Evolutionary conservation across 2,888 invertebrate genomes (phyloP).

Genomic region (Amphipyra tragopoginis): DNA sequence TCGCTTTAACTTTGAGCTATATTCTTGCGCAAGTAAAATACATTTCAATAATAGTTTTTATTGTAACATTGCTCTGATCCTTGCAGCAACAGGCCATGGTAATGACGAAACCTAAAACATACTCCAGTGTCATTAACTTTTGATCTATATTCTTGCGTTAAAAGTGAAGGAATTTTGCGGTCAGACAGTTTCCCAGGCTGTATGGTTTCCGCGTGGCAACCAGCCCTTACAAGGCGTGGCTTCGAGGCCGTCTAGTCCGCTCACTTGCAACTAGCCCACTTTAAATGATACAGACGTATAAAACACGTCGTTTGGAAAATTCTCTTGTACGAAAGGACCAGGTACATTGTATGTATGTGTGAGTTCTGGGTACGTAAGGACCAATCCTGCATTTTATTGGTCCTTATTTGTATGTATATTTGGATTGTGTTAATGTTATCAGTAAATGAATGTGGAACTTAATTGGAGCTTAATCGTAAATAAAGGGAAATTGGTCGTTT

Average conservation of each 20-base stretch:
- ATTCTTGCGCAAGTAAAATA: too few species aligned
- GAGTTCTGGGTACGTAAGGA: too few species aligned
- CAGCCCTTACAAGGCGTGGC: conserved; percentile 66
- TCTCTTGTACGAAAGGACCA: conserved; percentile 1
- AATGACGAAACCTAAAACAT: background rate
- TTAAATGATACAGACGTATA: conserved; percentile 42
- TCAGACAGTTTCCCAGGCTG: conserved; percentile 44
- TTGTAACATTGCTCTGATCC: background rate
- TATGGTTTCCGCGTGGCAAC: conserved; percentile 75
- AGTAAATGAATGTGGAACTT: too few species aligned
- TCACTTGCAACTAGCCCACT: conserved; percentile 67
- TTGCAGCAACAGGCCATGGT: background rate
- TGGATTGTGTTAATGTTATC: too few species aligned
- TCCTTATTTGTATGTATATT: too few species aligned
- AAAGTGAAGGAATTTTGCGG: conserved; percentile 37
- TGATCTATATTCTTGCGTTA: conserved; percentile 25
- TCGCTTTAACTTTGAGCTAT: too few species aligned
- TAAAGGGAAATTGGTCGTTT: too few species aligned
- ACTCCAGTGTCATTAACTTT: conserved; percentile 21
- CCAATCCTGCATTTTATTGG: too few species aligned
- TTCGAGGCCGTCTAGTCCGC: conserved; percentile 74
- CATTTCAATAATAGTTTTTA: too few species aligned
- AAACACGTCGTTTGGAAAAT: conserved; percentile 57
- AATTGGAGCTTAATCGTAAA: too few species aligned
- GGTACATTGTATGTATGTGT: too few species aligned